Evolutionary conservation across 2,113 vertebrate species (phyloP).

Genomic region (Tenebrosternarchus preto): DNA sequence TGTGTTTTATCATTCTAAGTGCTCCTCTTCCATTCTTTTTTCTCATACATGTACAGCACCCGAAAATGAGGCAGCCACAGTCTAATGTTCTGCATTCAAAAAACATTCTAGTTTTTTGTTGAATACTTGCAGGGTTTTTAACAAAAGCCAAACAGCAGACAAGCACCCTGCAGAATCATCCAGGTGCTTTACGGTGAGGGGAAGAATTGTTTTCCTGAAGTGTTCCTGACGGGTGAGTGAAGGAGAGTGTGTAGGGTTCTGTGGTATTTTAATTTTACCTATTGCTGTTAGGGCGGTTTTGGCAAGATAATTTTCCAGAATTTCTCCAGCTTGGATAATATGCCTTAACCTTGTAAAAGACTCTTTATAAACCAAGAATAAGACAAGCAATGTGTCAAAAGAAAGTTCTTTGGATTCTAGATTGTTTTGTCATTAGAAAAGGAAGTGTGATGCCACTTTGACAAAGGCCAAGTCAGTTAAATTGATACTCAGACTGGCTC

Average conservation of each 20-base stretch:
- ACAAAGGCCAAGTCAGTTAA: not conserved
- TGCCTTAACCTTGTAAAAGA: not conserved
- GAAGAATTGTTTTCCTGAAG: no score
- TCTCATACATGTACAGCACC: not conserved
- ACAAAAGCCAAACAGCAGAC: no score
- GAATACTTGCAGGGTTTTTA: no score
- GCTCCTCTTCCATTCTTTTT: not conserved
- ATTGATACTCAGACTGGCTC: slow-evolving; percentile 9
- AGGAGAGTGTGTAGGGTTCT: not conserved
- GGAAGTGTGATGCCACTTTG: not conserved
- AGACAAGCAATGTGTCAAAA: not conserved
- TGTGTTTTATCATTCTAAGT: not conserved
- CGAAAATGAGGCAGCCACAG: not conserved
- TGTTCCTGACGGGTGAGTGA: not conserved
- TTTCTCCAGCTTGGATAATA: not conserved
- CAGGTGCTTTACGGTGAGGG: no score
- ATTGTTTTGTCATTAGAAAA: not conserved
- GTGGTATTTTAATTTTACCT: not conserved
- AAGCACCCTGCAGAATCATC: no score
- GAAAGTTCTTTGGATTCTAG: not conserved
- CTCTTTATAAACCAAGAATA: not conserved
- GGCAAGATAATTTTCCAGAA: not conserved
- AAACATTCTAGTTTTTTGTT: no score
- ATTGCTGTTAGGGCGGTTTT: not conserved
- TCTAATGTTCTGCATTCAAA: no score